These are phyloP conservation scores for Drosophila ogumai DNA, from an alignment of 1,140 invertebrate species.

Conservation along the genomic window DNA sequence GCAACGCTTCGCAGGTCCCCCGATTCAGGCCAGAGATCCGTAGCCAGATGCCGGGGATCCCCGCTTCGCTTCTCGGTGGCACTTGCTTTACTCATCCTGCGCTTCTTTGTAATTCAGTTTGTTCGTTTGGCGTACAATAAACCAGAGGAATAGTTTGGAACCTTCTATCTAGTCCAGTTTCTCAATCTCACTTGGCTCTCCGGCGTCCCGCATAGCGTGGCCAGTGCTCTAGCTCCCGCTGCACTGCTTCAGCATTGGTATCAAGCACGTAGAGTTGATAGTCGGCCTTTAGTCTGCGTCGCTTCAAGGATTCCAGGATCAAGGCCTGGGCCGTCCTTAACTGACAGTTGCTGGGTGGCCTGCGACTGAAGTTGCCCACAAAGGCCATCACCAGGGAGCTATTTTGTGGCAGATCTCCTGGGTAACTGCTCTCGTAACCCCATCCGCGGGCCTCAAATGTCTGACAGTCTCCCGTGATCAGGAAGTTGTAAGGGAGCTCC, in stretches of 20 bases:
- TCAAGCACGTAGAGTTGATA: conserved; percentile 16
- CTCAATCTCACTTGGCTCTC: conserved; percentile 30
- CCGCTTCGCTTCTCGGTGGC: conserved; percentile 74
- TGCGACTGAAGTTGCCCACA: conserved; percentile 60
- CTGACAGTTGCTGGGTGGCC: conserved; percentile 53
- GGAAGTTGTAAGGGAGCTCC: conserved; percentile 78
- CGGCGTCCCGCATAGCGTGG: conserved; percentile 40
- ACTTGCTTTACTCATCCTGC: conserved; percentile 75
- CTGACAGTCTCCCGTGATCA: conserved; percentile 72
- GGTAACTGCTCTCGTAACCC: conserved; percentile 55
- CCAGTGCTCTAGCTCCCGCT: conserved; percentile 42
- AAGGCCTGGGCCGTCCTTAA: conserved; percentile 54
- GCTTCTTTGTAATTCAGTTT: conserved; percentile 72
- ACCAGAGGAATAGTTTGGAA: conserved; percentile 57
- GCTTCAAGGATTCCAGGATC: conserved; percentile 64
- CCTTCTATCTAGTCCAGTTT: not conserved
- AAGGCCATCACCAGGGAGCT: conserved; percentile 68
- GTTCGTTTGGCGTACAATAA: conserved; percentile 67
- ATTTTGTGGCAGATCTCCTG: conserved; percentile 32
- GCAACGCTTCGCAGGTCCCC: conserved; percentile 60
- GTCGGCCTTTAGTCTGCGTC: conserved; percentile 50
- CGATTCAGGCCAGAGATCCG: conserved; percentile 16
- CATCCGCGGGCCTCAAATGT: conserved; percentile 75
- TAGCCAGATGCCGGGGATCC: conserved; percentile 32
- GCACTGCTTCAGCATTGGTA: conserved; percentile 47